Evolutionary conservation across 2,888 invertebrate genomes (phyloP).

Genomic region (Flexamia atlantica): DNA sequence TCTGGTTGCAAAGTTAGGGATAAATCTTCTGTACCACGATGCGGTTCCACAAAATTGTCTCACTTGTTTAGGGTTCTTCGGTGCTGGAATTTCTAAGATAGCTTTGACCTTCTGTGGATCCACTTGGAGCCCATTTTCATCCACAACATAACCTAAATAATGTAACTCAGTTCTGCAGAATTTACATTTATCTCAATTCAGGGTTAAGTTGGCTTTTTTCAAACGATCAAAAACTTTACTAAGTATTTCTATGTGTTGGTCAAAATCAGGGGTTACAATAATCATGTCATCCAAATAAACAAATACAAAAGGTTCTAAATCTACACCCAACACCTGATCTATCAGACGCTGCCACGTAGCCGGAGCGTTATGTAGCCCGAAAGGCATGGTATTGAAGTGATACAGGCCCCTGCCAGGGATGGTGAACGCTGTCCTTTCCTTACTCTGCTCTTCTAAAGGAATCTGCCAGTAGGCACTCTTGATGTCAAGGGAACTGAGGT

Average conservation of each 20-base stretch:
- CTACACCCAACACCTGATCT: slow-evolving; percentile 41
- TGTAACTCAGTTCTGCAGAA: slow-evolving; percentile 31
- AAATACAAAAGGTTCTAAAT: slow-evolving; percentile 20
- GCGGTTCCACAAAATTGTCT: slow-evolving; percentile 29
- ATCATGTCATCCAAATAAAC: slow-evolving; percentile 52
- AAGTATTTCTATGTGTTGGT: slow-evolving; percentile 27
- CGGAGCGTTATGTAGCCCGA: too few species aligned
- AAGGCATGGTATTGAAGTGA: too few species aligned
- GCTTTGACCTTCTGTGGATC: slow-evolving; percentile 41
- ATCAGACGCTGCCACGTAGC: too few species aligned
- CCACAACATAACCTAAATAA: slow-evolving; percentile 43
- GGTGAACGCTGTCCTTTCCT: too few species aligned
- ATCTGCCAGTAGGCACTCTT: too few species aligned
- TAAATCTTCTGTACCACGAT: slow-evolving; percentile 47
- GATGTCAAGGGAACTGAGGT: too few species aligned
- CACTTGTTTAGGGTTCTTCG: slow-evolving; percentile 41
- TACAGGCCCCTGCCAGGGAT: too few species aligned
- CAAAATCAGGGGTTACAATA: neutral
- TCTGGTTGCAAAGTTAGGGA: slow-evolving; percentile 37
- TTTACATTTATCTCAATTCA: slow-evolving; percentile 20
- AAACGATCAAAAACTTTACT: slow-evolving; percentile 1
- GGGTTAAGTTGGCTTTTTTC: neutral
- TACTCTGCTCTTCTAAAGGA: too few species aligned
- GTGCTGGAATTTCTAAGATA: slow-evolving; percentile 3
- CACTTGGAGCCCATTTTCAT: neutral